Conservation (phyloP, 1,140 invertebrate species). For the Gonatopus flavifemur region DNA sequence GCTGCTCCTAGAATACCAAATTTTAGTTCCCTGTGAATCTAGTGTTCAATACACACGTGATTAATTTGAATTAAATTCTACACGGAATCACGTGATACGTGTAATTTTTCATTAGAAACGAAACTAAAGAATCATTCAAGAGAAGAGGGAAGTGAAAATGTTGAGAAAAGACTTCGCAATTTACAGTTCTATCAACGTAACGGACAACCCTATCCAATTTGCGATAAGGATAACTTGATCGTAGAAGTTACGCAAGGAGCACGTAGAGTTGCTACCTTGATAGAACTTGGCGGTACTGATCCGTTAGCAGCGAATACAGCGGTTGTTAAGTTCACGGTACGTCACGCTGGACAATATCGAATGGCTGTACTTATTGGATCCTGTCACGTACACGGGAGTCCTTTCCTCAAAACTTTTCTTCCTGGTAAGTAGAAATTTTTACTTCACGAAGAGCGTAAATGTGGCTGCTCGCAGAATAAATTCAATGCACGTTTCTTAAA, state of each 20-base stretch:
- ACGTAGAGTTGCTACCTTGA: constrained; percentile 78
- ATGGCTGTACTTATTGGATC: constrained; percentile 82
- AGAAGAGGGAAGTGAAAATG: no score
- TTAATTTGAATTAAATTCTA: neutral
- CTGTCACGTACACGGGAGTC: constrained; percentile 68
- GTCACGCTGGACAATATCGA: constrained; percentile 84
- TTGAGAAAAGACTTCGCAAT: no score
- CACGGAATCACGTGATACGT: neutral
- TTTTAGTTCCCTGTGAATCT: no score
- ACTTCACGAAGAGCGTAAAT: no score
- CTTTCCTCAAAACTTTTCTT: constrained; percentile 67
- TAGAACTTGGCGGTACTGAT: constrained; percentile 81
- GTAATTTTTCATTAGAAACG: neutral
- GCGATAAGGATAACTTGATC: constrained; percentile 84
- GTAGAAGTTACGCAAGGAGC: constrained; percentile 84
- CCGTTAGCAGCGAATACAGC: constrained; percentile 81
- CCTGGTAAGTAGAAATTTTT: constrained; percentile 64
- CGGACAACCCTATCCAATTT: constrained; percentile 88
- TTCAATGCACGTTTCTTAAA: no score
- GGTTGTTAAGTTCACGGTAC: constrained; percentile 87
- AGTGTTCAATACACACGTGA: neutral
- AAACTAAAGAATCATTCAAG: neutral
- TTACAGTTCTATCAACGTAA: constrained; percentile 87
- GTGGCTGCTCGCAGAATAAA: no score
- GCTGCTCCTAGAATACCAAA: no score